These are phyloP conservation scores for Limnodromus scolopaceus DNA, from an alignment of 2,797 vertebrate species.

Conservation along the genomic window DNA sequence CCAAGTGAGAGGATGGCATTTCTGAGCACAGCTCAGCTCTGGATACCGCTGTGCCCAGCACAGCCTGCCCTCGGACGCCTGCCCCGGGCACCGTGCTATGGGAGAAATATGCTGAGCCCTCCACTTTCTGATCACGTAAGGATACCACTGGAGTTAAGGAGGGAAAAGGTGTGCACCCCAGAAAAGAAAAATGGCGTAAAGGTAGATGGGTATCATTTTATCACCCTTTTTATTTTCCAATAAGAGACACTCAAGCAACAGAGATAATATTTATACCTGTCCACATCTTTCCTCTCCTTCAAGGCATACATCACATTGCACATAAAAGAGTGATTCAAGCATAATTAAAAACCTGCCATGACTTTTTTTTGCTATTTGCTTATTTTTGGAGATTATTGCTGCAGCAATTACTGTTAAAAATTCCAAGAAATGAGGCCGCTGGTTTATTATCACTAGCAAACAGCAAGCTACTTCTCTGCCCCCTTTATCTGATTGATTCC, in stretches of 20 bases:
- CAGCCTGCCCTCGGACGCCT: not conserved
- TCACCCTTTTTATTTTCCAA: not conserved
- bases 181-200: not conserved
- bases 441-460: slow-evolving; percentile 86
- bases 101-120: not conserved
- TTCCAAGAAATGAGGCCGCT: slow-evolving; percentile 69
- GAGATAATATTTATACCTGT: slow-evolving; percentile 25
- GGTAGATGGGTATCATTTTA: not conserved
- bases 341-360: slow-evolving; percentile 64
- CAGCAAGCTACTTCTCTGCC: slow-evolving; percentile 79
- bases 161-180: not conserved
- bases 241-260: slow-evolving; percentile 9
- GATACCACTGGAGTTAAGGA: not conserved
- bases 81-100: rapidly evolving
- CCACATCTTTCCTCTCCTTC: not conserved
- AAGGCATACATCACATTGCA: not conserved
- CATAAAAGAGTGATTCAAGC: slow-evolving; percentile 27
- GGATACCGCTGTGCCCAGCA: not conserved
- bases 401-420: slow-evolving; percentile 73
- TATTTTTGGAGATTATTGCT: slow-evolving; percentile 69
- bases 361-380: slow-evolving; percentile 29
- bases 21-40: not conserved
- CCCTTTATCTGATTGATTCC: slow-evolving; percentile 87
- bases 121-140: not conserved
- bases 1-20: rapidly evolving